Conservation (phyloP, 2,113 vertebrate species). For the Rhagologus leucostigma region DNA sequence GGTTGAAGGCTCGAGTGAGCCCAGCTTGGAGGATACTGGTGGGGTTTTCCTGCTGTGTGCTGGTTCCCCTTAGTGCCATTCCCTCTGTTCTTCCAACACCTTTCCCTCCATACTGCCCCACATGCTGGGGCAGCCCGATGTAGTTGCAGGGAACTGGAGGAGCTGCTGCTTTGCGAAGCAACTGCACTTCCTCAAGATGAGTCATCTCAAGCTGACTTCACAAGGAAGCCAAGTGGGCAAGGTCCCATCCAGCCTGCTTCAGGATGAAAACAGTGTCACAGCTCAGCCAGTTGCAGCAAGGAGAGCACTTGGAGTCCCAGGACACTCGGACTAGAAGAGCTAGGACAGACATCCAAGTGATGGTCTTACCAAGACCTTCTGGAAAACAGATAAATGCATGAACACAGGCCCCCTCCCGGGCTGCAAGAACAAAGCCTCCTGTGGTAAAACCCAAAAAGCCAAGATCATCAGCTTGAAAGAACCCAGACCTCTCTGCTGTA, state of each 20-base stretch:
- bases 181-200: not conserved
- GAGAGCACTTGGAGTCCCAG: not conserved
- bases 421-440: not conserved
- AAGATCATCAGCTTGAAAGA: not conserved
- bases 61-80: not conserved
- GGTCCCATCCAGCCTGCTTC: not conserved
- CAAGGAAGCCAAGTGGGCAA: not conserved
- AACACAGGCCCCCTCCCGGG: not conserved
- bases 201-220: not conserved
- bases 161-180: not conserved
- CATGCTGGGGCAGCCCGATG: rapidly evolving
- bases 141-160: not conserved
- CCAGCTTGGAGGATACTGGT: not conserved
- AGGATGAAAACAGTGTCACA: not conserved
- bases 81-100: not conserved
- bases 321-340: not conserved
- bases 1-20: not conserved
- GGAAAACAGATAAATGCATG: not conserved
- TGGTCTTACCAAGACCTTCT: not conserved
- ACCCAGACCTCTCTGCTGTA: not conserved
- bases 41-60: not conserved
- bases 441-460: not conserved
- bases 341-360: not conserved
- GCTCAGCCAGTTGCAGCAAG: not conserved
- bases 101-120: rapidly evolving